Base-by-base conservation (phyloP, 2,797 vertebrate species). In the Melanogrammus aeglefinus region DNA sequence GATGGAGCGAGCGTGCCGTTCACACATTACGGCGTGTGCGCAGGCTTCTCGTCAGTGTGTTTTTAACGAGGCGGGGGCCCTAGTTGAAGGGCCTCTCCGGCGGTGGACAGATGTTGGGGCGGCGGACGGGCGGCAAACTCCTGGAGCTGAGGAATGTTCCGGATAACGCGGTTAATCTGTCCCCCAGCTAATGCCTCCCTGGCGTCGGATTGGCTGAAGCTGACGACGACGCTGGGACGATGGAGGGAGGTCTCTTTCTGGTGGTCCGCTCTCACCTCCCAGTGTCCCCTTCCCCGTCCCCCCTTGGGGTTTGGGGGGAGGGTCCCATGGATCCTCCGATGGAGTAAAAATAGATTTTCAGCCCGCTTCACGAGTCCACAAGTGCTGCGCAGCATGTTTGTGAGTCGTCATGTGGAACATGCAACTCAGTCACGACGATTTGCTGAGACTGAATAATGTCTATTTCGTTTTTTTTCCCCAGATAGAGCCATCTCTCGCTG, bases 261-360 rank as follows among this genome's bases (percentile, higher is more conserved):
- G 66, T 38, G 21, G 6, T 35, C 21, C 31, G 73, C 73, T 71
- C 77, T 27, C 57, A 31, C 76, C 75, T 66, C 78, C 18, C 74
- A 78, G 3, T 10, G 27, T 41, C 71, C 75, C 72, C 63, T 12
- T 2, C 1, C 44, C 18, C n/a, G 35, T 82, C 33, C 73, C 39
- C 66, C 66, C 14, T 31, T 31, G 27, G n/a, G 39, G 39, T 12
- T 21, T n/a, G 66, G 66, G 27, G 66, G 69, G 51, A 33, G 76
- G 81, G 74, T 78, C 74, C 78, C 73, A 41, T 63, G 69, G 4
- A 77, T 86, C 82, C 87, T 78, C 84, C 84, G 3, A 38, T 24
- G 82, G 73, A 27, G 38, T 84, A 6, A 29, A 75, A 85, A 86
- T 84, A 87, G 83, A 83, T 44, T 84, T 80, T 82, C 78, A 73